Evolutionary conservation across 2,113 vertebrate species (phyloP).

Genomic region (Tetraodon nigroviridis): DNA sequence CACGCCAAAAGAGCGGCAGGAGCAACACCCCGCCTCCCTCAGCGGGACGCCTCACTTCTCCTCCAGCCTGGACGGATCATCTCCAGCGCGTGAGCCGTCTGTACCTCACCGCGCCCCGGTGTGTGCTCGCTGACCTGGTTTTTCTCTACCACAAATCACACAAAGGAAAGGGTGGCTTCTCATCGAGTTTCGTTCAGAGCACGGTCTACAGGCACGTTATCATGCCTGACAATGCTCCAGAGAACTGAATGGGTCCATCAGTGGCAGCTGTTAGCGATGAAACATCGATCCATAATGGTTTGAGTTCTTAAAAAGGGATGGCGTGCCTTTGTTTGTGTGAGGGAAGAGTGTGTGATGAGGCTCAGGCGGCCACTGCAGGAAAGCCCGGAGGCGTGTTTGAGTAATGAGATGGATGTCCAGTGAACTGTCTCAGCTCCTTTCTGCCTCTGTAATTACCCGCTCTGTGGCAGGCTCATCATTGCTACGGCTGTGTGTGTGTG

Average conservation of each 20-base stretch:
- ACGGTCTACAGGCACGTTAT: not conserved
- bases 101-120: slow-evolving; percentile 17
- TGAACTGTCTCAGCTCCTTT: slow-evolving; percentile 31
- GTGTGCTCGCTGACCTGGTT: slow-evolving; percentile 45
- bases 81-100: slow-evolving; percentile 6
- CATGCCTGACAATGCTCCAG: too few species aligned
- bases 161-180: not conserved
- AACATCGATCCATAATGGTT: too few species aligned
- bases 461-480: slow-evolving; percentile 4
- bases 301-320: slow-evolving; percentile 8
- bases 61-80: slow-evolving; percentile 19
- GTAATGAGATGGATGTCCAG: slow-evolving; percentile 40
- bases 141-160: slow-evolving; percentile 33
- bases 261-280: too few species aligned
- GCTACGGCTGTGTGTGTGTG: not conserved
- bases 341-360: slow-evolving; percentile 15
- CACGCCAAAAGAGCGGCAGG: slow-evolving; percentile 23
- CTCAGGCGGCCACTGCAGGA: slow-evolving; percentile 12
- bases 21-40: slow-evolving; percentile 11
- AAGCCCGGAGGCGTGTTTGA: slow-evolving; percentile 25
- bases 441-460: slow-evolving; percentile 42
- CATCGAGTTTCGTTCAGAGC: not conserved
- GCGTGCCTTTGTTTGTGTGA: slow-evolving; percentile 1
- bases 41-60: slow-evolving; percentile 23
- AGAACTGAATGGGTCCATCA: too few species aligned